These are phyloP conservation scores for Girardinus metallicus DNA, from an alignment of 2,797 vertebrate genomes.

Conservation along the genomic window DNA sequence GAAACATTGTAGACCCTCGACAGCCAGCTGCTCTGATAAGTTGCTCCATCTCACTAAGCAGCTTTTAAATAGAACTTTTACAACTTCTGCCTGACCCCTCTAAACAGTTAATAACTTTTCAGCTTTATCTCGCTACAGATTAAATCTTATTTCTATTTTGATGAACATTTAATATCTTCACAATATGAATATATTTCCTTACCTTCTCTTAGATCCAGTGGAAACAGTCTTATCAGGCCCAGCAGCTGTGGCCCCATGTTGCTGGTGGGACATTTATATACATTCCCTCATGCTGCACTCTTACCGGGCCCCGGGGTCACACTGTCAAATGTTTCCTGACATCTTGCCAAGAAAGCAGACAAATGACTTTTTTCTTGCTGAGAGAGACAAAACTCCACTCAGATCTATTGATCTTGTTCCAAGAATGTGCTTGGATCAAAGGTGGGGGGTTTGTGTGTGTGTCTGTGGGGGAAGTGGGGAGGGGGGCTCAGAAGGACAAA, in stretches of 20 bases:
- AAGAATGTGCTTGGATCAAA: conserved; percentile 21
- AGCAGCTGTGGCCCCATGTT: conserved; percentile 37
- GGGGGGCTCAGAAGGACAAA: conserved; percentile 38
- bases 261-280: conserved; percentile 51
- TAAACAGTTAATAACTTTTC: neutral
- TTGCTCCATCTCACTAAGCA: neutral
- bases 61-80: neutral
- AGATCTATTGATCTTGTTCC: conserved; percentile 57
- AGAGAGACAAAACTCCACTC: conserved; percentile 47
- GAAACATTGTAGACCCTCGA: neutral
- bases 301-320: conserved; percentile 39
- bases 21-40: neutral
- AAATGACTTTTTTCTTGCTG: conserved; percentile 63
- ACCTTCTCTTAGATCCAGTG: conserved; percentile 48
- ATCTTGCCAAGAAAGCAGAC: conserved; percentile 60
- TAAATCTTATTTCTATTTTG: neutral
- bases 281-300: conserved; percentile 26
- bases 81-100: neutral
- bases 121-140: too few species aligned
- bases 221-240: conserved; percentile 39
- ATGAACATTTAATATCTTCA: neutral
- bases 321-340: conserved; percentile 67
- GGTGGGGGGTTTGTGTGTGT: too few species aligned
- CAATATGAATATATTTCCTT: conserved; percentile 7
- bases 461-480: neutral